Conservation (phyloP, 2,113 vertebrate species). For the Psammodynastes pulverulentus region DNA sequence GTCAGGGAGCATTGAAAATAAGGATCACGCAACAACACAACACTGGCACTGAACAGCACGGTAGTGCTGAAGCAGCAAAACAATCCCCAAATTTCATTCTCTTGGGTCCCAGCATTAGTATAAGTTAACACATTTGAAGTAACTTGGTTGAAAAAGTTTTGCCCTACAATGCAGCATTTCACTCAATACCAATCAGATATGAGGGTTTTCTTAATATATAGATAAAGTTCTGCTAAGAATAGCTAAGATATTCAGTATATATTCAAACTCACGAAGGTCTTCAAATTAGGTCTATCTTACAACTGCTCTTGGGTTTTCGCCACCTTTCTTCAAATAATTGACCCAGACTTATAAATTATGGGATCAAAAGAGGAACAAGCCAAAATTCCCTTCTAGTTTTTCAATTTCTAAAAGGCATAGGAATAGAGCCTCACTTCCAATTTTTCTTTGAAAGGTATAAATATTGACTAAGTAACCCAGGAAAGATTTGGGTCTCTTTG, state of each 20-base stretch:
- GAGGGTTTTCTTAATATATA: not conserved
- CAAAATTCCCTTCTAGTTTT: not conserved
- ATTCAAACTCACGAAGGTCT: not conserved
- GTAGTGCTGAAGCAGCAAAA: not conserved
- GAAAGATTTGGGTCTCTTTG: not conserved
- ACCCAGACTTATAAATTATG: not conserved
- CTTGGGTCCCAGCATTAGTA: not conserved
- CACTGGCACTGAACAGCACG: not conserved
- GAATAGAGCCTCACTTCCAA: not conserved
- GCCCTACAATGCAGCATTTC: not conserved
- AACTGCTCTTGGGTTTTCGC: not conserved
- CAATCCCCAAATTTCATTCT: not conserved
- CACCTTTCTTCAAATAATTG: not conserved
- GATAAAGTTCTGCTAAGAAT: not conserved
- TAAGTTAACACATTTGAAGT: not conserved
- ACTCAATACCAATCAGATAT: not conserved
- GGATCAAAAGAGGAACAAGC: not conserved
- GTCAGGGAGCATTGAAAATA: not conserved
- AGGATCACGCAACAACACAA: not conserved
- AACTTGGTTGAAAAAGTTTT: not conserved
- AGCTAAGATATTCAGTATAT: not conserved
- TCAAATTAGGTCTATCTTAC: not conserved
- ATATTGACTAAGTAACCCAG: constrained; percentile 16
- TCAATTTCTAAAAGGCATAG: not conserved
- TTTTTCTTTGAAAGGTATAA: not conserved